phyloP scores from a whole-genome alignment of 2,888 invertebrate species.

The Thysanoteuthis rhombus region DNA sequence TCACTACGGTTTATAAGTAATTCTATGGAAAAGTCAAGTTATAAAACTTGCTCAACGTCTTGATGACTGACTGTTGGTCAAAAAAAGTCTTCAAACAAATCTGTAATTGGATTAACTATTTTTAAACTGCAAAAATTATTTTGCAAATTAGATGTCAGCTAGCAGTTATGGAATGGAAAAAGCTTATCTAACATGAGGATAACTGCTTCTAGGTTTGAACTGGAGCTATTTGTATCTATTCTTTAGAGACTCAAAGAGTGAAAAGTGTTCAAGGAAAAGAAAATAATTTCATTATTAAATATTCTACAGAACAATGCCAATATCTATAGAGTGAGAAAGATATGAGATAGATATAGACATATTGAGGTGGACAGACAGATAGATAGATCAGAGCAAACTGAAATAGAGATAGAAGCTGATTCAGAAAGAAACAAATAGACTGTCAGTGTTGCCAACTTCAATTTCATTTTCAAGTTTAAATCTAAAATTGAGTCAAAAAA shows the following conservation, averaged over 20 bases:
- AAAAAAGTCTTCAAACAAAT: not conserved
- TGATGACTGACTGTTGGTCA: not conserved
- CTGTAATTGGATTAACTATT: not conserved
- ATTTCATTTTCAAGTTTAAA: no score
- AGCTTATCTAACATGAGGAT: no score
- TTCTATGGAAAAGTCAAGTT: not conserved
- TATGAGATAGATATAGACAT: not conserved
- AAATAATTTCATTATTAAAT: not conserved
- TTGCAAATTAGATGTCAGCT: no score
- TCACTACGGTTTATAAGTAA: not conserved
- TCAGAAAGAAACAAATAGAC: no score
- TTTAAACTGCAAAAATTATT: no score
- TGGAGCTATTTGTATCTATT: no score
- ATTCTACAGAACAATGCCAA: not conserved
- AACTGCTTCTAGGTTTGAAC: no score
- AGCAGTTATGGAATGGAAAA: no score
- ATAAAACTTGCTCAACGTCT: no score
- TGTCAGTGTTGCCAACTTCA: no score
- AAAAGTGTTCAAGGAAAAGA: not conserved
- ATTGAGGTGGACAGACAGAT: not conserved
- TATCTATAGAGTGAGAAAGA: not conserved
- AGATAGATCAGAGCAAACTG: not conserved
- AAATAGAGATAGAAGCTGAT: not conserved
- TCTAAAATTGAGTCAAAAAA: no score
- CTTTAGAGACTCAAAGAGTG: no score